phyloP scores from a whole-genome alignment of 2,113 vertebrate genomes.

The Strix uralensis region DNA sequence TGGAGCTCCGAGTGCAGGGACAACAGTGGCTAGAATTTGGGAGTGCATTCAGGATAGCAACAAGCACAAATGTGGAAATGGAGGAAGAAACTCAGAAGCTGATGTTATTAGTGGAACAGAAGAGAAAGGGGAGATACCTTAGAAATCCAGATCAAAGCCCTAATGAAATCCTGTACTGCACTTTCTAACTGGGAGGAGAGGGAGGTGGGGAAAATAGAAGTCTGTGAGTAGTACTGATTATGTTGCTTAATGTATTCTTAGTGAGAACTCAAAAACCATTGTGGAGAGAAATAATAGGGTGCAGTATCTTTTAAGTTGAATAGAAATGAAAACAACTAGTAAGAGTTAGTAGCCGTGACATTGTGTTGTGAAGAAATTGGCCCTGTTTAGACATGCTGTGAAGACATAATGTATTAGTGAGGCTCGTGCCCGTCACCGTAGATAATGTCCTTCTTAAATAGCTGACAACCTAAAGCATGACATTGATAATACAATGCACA shows the following conservation, averaged over 20 bases:
- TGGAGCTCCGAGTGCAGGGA: background rate
- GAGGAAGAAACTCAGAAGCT: background rate
- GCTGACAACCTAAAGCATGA: background rate
- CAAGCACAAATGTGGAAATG: background rate
- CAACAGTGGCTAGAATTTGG: background rate
- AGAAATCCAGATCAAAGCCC: background rate
- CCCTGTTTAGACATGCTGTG: accelerated
- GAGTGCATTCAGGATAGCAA: background rate
- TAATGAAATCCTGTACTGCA: background rate
- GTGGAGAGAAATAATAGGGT: background rate
- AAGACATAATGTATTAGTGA: background rate
- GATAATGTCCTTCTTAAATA: background rate
- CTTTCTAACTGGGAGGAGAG: background rate
- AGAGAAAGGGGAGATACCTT: background rate
- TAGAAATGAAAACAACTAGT: background rate
- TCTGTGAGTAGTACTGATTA: accelerated
- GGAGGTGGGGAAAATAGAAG: background rate
- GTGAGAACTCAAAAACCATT: background rate
- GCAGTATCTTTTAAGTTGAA: background rate
- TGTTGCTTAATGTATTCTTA: background rate
- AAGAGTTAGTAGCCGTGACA: background rate
- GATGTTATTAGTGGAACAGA: background rate
- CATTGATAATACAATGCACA: background rate
- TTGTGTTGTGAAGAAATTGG: background rate
- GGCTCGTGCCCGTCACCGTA: background rate